Evolutionary conservation across 2,113 vertebrate species (phyloP).

Genomic region (Psilopsiagon aymara): DNA sequence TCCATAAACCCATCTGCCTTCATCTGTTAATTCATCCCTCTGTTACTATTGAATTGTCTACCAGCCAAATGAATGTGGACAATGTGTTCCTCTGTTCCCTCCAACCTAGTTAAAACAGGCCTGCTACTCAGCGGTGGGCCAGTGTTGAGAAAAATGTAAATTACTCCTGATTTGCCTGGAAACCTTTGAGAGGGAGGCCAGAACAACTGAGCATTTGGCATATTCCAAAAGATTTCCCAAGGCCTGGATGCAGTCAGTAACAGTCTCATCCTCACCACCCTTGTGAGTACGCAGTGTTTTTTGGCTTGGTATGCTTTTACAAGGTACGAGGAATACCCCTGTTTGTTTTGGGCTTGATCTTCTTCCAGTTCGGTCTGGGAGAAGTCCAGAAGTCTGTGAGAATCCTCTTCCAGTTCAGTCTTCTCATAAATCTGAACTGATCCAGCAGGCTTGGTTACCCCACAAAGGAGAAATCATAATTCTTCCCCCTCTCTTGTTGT

Average conservation of each 20-base stretch:
- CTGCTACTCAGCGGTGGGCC: neutral
- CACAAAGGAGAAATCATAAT: neutral
- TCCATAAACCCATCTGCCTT: constrained; percentile 64
- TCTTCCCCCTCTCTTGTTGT: neutral
- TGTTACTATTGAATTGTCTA: constrained; percentile 39
- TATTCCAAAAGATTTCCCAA: neutral
- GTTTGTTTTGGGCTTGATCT: neutral
- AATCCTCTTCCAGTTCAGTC: neutral
- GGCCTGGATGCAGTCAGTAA: neutral
- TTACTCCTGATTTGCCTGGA: neutral
- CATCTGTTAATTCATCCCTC: constrained; percentile 56
- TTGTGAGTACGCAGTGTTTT: neutral
- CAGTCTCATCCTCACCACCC: neutral
- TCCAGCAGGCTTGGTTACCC: neutral
- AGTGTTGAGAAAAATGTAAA: neutral
- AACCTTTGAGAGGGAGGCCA: neutral
- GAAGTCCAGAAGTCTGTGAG: neutral
- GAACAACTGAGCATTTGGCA: neutral
- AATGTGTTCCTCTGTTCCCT: neutral
- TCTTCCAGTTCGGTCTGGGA: neutral
- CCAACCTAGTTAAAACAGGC: neutral
- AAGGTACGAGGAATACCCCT: neutral
- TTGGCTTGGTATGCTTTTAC: neutral
- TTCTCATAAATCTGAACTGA: neutral
- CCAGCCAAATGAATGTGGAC: neutral